Base-by-base conservation (phyloP, 2,888 invertebrate genomes). In the Dryomyza anilis region DNA sequence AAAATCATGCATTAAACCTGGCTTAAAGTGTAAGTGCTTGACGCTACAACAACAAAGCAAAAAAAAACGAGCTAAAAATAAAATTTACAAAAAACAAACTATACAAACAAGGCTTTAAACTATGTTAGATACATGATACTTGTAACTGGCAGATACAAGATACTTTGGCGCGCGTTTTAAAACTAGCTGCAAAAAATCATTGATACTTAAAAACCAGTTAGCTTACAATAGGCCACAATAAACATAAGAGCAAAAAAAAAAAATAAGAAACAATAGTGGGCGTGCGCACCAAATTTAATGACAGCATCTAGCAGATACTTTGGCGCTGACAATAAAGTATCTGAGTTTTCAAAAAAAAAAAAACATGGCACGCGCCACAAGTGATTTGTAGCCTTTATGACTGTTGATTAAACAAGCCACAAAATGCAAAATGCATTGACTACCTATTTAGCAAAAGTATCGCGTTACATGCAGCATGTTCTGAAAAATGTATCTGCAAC, bases 351-450 rank as follows among this genome's bases (percentile, higher is more conserved):
- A n/a, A 21, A 27, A 25, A 62, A 55, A 21, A 46, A 63, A 55
- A 57, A 39, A 25, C 27, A 19, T 48, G 56, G 56, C 63, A 46
- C 43, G 45, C 45, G 57, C 56, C 56, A 57, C 56, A 48, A 63
- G 48, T 36, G 45, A 27, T 25, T 21, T n/a, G 23, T 25, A 52
- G 50, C 27, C 25, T 21, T 10, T 21, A 16, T 29, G 19, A 21
- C 46, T 46, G 46, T 1, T 21, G 23, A 12, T n/a, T 5, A 6
- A 16, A 16, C 27, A n/a, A n/a, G n/a, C n/a, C n/a, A n/a, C n/a
- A n/a, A n/a, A n/a, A n/a, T n/a, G n/a, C n/a, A n/a, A n/a, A n/a
- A n/a, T n/a, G n/a, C n/a, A n/a, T n/a, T n/a, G n/a, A n/a, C n/a
- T n/a, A n/a, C n/a, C n/a, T n/a, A n/a, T n/a, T n/a, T n/a, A n/a